Base-by-base conservation (phyloP, 2,888 invertebrate species). In the Drosophila austrosaltans region DNA sequence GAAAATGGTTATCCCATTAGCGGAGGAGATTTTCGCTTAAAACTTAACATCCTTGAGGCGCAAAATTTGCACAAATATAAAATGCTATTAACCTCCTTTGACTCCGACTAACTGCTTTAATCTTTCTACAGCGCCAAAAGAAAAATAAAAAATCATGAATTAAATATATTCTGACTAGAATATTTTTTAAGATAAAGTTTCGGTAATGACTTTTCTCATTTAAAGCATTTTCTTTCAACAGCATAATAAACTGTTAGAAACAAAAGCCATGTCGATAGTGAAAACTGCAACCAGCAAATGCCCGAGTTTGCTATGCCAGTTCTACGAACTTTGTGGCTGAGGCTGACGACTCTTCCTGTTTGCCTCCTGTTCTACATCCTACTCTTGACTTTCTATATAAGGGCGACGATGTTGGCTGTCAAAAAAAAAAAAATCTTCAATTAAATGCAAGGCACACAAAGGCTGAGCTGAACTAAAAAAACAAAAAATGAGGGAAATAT, bases 401-500 rank as follows among this genome's bases (percentile, higher is more conserved):
- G 54, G 44, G 66, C 74, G 69, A 61, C 69, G 69, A 72, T 79
- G 78, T 83, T 83, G 78, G 83, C 83, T 83, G 83, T 83, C 87
- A 86, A 83, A 83, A 48, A 48, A 36, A 48, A 48, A 48, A 48
- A 83, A 83, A 83, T 83, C 83, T 83, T 83, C 83, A 83, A 83
- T 83, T 83, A 83, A 83, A 83, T 84, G 84, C 83, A 79, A 81
- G 87, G 48, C 48, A 48, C 87, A 83, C 83, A 83, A 83, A 83
- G 87, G 87, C 57, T 39, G 54, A 30, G n/a, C 30, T 16, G 54
- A 68, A n/a, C 67, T 54, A 71, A 69, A 67, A 63, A 54, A 60
- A 22, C 66, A 53, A 32, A 54, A 65, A 61, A 60, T 22, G 63
- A 64, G 39, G 64, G 53, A 64, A 75, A 77, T 69, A 71, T 69